phyloP scores from a whole-genome alignment of 2,888 invertebrate genomes.

The Diogma glabrata region DNA sequence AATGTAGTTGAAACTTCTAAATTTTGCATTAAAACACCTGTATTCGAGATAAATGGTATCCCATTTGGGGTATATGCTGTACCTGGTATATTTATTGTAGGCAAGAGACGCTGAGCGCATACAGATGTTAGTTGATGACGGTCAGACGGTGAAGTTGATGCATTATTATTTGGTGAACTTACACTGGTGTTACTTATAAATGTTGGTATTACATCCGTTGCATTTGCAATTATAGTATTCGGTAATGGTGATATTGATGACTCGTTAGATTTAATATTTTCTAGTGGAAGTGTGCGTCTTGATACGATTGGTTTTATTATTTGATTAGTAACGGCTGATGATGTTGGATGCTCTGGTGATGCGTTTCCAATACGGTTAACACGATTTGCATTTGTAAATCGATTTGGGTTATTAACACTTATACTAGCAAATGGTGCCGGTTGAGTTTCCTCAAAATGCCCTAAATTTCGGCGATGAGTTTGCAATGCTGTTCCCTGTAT shows the following conservation, averaged over 20 bases:
- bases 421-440: constrained; percentile 13
- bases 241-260: neutral
- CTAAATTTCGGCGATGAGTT: constrained; percentile 48
- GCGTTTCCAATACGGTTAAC: constrained; percentile 15
- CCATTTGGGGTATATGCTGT: constrained; percentile 9
- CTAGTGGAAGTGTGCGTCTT: neutral
- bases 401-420: constrained; percentile 18
- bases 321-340: neutral
- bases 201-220: neutral
- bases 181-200: neutral
- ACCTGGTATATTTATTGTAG: neutral
- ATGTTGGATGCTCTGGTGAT: neutral
- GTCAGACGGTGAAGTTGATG: too few relatives aligned
- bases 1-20: neutral
- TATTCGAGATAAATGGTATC: neutral
- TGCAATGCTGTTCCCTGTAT: constrained; percentile 53
- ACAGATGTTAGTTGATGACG: too few relatives aligned
- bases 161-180: neutral
- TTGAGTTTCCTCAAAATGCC: constrained; percentile 36
- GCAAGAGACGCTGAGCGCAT: too few relatives aligned
- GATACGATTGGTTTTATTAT: constrained; percentile 6
- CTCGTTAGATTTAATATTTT: neutral
- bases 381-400: constrained; percentile 15
- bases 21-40: constrained; percentile 9
- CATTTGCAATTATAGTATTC: too few relatives aligned